Conservation (phyloP, 2,113 vertebrate species). For the Cebus imitator region DNA sequence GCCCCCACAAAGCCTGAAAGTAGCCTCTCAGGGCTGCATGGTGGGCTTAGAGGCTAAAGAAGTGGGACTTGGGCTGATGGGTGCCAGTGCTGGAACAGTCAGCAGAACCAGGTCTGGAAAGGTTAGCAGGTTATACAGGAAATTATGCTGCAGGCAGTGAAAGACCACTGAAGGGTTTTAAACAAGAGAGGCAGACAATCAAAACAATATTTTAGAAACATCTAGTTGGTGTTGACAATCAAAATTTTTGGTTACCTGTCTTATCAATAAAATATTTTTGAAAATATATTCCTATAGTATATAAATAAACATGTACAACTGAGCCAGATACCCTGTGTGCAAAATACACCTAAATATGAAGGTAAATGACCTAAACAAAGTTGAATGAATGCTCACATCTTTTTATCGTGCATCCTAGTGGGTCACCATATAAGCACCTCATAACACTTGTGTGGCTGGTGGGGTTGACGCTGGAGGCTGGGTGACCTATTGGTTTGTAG, state of each 20-base stretch:
- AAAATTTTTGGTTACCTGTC: background rate
- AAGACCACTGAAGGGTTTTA: background rate
- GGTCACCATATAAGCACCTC: background rate
- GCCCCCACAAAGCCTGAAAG: background rate
- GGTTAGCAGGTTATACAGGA: background rate
- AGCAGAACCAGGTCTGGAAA: background rate
- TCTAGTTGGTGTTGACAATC: background rate
- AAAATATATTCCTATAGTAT: background rate
- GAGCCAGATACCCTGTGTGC: background rate
- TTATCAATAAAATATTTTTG: background rate
- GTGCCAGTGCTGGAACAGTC: background rate
- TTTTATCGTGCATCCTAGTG: background rate
- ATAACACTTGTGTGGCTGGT: background rate
- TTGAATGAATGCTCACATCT: background rate
- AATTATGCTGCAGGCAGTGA: background rate
- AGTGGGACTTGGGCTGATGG: background rate
- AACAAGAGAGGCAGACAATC: background rate
- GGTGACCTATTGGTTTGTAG: background rate
- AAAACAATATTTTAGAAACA: background rate
- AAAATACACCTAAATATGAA: background rate
- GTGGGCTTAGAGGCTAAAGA: background rate
- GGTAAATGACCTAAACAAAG: background rate
- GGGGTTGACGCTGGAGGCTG: background rate
- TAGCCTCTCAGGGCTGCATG: background rate
- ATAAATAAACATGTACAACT: background rate